These are phyloP conservation scores for Enteromius thamalakanensis DNA, from an alignment of 2,797 vertebrate species.

Conservation along the genomic window DNA sequence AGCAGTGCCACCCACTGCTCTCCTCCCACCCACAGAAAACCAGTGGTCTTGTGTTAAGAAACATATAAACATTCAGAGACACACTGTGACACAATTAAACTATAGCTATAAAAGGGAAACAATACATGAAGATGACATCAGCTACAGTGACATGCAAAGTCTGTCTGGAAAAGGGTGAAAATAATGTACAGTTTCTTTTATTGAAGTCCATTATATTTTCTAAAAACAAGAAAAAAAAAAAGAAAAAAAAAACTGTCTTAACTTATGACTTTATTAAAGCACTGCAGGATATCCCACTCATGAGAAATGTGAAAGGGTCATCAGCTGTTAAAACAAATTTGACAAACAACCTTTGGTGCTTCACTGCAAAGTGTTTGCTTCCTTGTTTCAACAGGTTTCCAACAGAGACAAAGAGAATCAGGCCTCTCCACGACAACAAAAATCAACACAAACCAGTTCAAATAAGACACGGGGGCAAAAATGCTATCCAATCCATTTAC, in stretches of 20 bases:
- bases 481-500: background rate
- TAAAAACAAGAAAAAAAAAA: background rate
- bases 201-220: background rate
- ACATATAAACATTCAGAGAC: background rate
- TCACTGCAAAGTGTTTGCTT: background rate
- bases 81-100: background rate
- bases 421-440: conserved; percentile 18
- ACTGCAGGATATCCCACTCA: background rate
- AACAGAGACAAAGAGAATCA: conserved; percentile 30
- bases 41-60: background rate
- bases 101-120: too few species aligned
- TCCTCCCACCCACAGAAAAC: background rate
- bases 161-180: background rate
- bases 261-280: background rate
- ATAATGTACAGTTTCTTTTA: background rate
- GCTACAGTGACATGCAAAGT: background rate
- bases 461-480: background rate
- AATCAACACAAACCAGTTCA: conserved; percentile 26
- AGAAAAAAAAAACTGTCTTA: too few species aligned
- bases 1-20: background rate
- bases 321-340: conserved; percentile 30
- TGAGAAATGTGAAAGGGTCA: background rate
- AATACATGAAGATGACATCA: background rate
- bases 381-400: conserved; percentile 27
- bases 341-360: conserved; percentile 11